Evolutionary conservation across 2,797 vertebrate genomes (phyloP), one percentile per base, ranked within the genome.

Genomic region (Sebastes oblongus): DNA sequence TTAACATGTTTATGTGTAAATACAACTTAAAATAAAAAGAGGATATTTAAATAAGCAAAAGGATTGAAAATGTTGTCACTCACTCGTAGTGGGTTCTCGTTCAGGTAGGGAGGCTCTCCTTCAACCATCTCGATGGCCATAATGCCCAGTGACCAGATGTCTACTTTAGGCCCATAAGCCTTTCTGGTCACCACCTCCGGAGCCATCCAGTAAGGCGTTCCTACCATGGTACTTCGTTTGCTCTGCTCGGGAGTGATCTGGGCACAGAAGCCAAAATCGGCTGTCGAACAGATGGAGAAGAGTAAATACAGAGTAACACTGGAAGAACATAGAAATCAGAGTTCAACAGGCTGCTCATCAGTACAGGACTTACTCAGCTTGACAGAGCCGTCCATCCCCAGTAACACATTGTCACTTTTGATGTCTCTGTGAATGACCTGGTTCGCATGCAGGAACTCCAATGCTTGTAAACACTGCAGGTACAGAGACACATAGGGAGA

Each of bases 111-210:
- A 25, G 98, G 98, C 34, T 99, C 98, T 88, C 98, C 98, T 95
- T 99, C 98, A 52, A 99, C 98, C 98, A 99, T 99, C 93, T 99
- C 98, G 39, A 99, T 99, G 55, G 98, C 98, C 98, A 99, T 99
- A 87, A 99, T 99, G 62, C 98, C 98, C 85, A 99, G 94, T 8
- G 98, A 99, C 98, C 98, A 99, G 86, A 99, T 99, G 82, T 99
- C 98, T 61, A 99, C 98, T 92, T 99, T 99, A 22, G 98, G 98
- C 59, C 98, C 98, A 0, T 99, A 99, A 1, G 98, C 98, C 92
- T 99, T 99, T 66, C 97, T 94, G 56, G 98, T 99, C 75, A 99
- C 98, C 70, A 99, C 98, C 81, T 99, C 98, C 1, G 98, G 98
- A 62, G 98, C 98, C 98, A 99, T 99, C 98, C 98, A 99, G 90